phyloP scores from a whole-genome alignment of 2,797 vertebrate species.

The Furcifer pardalis region DNA sequence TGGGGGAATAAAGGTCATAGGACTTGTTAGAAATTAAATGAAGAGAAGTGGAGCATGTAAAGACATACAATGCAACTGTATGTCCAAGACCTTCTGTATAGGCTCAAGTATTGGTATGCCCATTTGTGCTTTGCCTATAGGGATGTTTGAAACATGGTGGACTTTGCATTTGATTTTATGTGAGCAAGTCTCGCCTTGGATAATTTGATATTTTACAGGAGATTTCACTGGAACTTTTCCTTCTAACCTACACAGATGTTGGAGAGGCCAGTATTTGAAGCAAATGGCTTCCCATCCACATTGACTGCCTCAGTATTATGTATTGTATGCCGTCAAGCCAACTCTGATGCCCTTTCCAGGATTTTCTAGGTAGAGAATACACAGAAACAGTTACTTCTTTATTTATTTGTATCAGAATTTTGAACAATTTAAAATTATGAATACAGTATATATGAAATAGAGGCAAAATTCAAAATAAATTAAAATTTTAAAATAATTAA shows the following conservation, averaged over 20 bases:
- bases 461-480: too few species aligned
- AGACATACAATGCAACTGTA: background rate
- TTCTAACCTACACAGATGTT: background rate
- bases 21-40: background rate
- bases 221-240: background rate
- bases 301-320: background rate
- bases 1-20: background rate
- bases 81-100: background rate
- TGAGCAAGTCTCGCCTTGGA: background rate
- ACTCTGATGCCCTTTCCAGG: too few species aligned
- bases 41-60: background rate
- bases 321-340: too few species aligned
- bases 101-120: background rate
- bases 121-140: background rate
- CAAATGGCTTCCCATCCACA: background rate
- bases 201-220: background rate
- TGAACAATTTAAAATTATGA: too few species aligned
- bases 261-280: background rate
- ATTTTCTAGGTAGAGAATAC: too few species aligned
- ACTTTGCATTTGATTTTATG: background rate
- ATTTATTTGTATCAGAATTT: too few species aligned
- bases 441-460: too few species aligned
- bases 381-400: too few species aligned
- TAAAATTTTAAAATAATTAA: too few species aligned
- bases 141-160: background rate